Percentiles rank a stretch among this genome's conserved stretches.
These are phyloP conservation scores for Ceratitis capitata DNA, from an alignment of 1,140 invertebrate genomes.

Conservation along the genomic window DNA sequence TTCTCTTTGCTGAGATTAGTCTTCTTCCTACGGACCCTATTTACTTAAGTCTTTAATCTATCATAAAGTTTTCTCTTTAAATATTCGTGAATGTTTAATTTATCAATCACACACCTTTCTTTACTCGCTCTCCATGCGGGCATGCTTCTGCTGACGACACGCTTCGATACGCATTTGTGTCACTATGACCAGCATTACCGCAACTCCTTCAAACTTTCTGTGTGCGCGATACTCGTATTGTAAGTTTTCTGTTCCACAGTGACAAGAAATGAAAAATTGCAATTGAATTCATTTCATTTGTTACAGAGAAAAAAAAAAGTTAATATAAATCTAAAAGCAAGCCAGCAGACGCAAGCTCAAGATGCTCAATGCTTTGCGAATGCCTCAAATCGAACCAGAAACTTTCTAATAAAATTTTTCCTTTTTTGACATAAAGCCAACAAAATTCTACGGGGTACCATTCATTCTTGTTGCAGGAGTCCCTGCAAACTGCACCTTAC, in stretches of 20 bases:
- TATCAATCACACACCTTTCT: not conserved
- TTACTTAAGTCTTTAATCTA: too few species aligned
- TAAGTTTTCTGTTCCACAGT: not conserved
- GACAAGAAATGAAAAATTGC: not conserved
- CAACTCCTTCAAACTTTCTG: not conserved
- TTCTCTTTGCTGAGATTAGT: too few species aligned
- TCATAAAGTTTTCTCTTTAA: too few species aligned
- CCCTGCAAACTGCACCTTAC: not conserved
- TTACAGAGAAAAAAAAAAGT: not conserved
- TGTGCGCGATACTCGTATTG: not conserved
- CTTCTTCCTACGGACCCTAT: too few species aligned
- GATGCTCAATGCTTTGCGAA: not conserved
- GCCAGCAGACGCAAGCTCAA: not conserved
- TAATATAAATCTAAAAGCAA: not conserved
- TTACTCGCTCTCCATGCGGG: not conserved
- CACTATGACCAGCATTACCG: not conserved
- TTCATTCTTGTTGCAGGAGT: not conserved
- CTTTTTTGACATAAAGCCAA: not conserved
- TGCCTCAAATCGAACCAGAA: not conserved
- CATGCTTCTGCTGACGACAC: not conserved
- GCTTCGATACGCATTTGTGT: not conserved
- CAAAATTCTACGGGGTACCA: not conserved
- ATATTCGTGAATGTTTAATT: not conserved
- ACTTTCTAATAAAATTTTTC: not conserved
- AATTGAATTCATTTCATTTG: constrained; percentile 32